Conservation (phyloP, 30 jellyfish, hydroid and myxozoan genomes). For the Cassiopea andromeda region DNA sequence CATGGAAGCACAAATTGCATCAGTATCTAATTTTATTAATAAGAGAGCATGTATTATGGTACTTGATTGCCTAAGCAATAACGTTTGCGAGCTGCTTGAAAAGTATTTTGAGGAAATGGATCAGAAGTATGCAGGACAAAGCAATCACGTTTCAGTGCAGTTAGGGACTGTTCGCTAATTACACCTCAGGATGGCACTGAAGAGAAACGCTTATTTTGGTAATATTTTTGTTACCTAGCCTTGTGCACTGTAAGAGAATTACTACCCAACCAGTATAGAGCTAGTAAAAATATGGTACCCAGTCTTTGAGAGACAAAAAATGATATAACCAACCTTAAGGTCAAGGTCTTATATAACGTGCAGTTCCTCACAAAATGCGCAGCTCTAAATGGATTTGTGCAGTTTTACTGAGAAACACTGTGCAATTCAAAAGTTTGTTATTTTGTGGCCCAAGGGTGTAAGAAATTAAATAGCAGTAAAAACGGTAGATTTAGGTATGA, state of each 20-base stretch:
- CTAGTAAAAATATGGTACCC: no score
- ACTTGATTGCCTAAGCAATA: conserved; percentile 43
- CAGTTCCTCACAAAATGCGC: no score
- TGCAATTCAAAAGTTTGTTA: no score
- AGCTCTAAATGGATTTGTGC: no score
- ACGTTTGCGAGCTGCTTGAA: conserved; percentile 35
- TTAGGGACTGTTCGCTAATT: neutral
- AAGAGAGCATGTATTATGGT: conserved; percentile 47
- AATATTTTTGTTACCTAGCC: conserved; percentile 20
- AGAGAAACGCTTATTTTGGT: conserved; percentile 31
- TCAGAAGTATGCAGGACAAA: conserved; percentile 22
- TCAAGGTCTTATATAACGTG: neutral
- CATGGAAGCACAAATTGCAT: conserved; percentile 1
- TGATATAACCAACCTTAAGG: neutral
- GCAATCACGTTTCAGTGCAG: conserved; percentile 28
- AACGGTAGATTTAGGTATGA: no score
- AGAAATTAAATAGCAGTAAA: no score
- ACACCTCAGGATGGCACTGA: conserved; percentile 23
- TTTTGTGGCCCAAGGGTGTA: no score
- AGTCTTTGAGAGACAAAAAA: neutral
- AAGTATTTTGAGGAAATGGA: conserved; percentile 50
- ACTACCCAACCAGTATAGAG: conserved; percentile 1
- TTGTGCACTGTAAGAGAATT: neutral
- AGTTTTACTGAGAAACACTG: no score
- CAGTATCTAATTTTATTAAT: conserved; percentile 6